Conservation (phyloP, 2,113 vertebrate genomes). For the Oryzias melastigma region DNA sequence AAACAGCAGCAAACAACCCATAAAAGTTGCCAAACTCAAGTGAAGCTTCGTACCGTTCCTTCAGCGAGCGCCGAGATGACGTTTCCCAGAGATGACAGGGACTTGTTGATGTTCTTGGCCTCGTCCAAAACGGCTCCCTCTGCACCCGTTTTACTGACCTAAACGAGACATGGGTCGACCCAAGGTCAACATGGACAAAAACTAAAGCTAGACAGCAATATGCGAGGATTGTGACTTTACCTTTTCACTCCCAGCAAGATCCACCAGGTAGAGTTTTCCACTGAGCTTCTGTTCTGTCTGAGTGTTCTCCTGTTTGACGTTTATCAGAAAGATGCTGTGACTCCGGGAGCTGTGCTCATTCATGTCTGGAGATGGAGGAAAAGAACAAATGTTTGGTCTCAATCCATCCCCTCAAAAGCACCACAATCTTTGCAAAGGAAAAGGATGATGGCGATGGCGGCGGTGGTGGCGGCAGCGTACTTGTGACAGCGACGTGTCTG, state of each 20-base stretch:
- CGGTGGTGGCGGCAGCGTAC: slow-evolving; percentile 62
- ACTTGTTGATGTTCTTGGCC: slow-evolving; percentile 99
- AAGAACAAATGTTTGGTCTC: neutral
- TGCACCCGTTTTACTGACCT: slow-evolving; percentile 99
- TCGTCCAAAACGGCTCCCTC: slow-evolving; percentile 95
- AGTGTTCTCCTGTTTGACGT: slow-evolving; percentile 98
- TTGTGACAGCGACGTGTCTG: slow-evolving; percentile 95
- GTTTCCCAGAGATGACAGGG: slow-evolving; percentile 94
- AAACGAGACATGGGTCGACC: slow-evolving; percentile 8
- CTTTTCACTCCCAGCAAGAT: slow-evolving; percentile 98
- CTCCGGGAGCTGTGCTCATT: slow-evolving; percentile 98
- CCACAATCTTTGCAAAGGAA: too few species aligned
- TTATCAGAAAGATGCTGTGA: slow-evolving; percentile 98
- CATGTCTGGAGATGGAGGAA: slow-evolving; percentile 82
- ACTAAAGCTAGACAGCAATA: neutral
- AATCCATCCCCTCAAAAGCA: neutral
- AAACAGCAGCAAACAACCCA: neutral
- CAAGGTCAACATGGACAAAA: neutral
- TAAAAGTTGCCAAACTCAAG: neutral
- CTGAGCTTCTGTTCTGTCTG: slow-evolving; percentile 97
- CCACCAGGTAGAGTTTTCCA: slow-evolving; percentile 96
- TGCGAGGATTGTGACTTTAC: slow-evolving; percentile 51
- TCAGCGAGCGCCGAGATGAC: slow-evolving; percentile 97
- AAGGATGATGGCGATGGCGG: too few species aligned
- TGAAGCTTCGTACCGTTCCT: slow-evolving; percentile 84